These are phyloP conservation scores for Lota lota DNA, from an alignment of 2,113 vertebrate species.

Conservation along the genomic window DNA sequence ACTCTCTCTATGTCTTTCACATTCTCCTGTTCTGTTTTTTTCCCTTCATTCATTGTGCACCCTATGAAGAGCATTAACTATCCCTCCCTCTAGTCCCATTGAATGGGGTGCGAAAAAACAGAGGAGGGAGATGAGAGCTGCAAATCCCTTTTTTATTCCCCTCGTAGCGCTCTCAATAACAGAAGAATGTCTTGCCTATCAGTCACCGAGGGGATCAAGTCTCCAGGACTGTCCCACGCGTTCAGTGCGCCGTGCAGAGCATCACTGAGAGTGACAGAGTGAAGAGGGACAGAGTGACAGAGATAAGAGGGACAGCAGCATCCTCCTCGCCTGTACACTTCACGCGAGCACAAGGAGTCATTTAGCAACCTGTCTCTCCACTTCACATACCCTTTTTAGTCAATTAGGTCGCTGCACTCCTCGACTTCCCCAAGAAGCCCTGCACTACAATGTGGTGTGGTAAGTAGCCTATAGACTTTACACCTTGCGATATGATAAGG, in stretches of 20 bases:
- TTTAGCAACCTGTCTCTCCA: slow-evolving; percentile 60
- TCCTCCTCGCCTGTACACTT: neutral
- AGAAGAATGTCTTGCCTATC: slow-evolving; percentile 88
- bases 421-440: slow-evolving; percentile 29
- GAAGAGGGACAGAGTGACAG: slow-evolving; percentile 43
- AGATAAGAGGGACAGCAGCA: slow-evolving; percentile 31
- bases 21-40: slow-evolving; percentile 61
- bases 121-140: slow-evolving; percentile 80
- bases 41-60: slow-evolving; percentile 77
- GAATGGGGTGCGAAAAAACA: slow-evolving; percentile 74
- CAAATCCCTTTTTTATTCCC: slow-evolving; percentile 85
- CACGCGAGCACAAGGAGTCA: slow-evolving; percentile 14
- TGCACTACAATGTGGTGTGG: slow-evolving; percentile 55
- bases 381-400: slow-evolving; percentile 38
- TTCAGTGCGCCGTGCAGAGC: slow-evolving; percentile 73
- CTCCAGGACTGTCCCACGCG: slow-evolving; percentile 78
- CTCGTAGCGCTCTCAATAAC: slow-evolving; percentile 83
- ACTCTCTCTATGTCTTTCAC: slow-evolving; percentile 18
- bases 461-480: slow-evolving; percentile 46
- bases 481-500: slow-evolving; percentile 9
- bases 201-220: slow-evolving; percentile 80
- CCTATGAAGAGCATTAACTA: slow-evolving; percentile 82
- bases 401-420: slow-evolving; percentile 44
- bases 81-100: slow-evolving; percentile 80
- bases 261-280: slow-evolving; percentile 74